Conservation (phyloP, 2,113 vertebrate species). For the Chaenogobius annularis region DNA sequence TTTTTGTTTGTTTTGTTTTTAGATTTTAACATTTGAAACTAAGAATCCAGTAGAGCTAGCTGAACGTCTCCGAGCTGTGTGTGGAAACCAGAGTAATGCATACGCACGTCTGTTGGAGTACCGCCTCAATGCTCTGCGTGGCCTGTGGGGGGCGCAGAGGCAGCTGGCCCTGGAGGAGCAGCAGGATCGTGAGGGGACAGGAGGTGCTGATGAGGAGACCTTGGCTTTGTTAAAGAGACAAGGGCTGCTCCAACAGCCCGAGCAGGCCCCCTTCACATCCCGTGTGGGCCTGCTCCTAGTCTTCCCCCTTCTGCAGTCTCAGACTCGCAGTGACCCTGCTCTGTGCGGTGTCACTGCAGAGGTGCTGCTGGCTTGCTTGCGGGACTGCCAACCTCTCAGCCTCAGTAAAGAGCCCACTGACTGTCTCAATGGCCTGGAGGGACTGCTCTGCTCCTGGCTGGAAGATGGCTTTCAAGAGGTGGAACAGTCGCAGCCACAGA, state of each 20-base stretch:
- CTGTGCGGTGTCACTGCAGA: conserved; percentile 96
- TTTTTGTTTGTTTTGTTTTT: not conserved
- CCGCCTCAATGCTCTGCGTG: conserved; percentile 92
- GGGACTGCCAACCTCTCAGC: conserved; percentile 97
- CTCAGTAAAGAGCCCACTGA: conserved; percentile 96
- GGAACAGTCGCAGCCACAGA: conserved; percentile 82
- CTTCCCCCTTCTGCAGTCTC: conserved; percentile 95
- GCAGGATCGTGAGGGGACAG: conserved; percentile 89
- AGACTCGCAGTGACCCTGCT: conserved; percentile 93
- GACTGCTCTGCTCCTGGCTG: conserved; percentile 94
- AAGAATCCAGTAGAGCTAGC: conserved; percentile 92
- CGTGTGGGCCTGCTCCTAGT: conserved; percentile 93
- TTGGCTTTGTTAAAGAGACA: conserved; percentile 93
- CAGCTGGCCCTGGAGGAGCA: conserved; percentile 96
- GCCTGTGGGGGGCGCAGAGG: conserved; percentile 96
- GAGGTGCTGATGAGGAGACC: conserved; percentile 89
- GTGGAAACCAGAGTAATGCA: conserved; percentile 97
- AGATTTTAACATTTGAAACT: conserved; percentile 97
- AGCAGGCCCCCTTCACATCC: conserved; percentile 95
- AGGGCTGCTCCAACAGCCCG: conserved; percentile 90
- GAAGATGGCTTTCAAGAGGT: conserved; percentile 83
- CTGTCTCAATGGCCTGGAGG: conserved; percentile 94
- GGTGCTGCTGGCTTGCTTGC: conserved; percentile 93
- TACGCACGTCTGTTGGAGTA: conserved; percentile 95
- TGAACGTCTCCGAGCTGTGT: conserved; percentile 91